Conservation (phyloP, 2,113 vertebrate species). For the Oceanodroma tethys region DNA sequence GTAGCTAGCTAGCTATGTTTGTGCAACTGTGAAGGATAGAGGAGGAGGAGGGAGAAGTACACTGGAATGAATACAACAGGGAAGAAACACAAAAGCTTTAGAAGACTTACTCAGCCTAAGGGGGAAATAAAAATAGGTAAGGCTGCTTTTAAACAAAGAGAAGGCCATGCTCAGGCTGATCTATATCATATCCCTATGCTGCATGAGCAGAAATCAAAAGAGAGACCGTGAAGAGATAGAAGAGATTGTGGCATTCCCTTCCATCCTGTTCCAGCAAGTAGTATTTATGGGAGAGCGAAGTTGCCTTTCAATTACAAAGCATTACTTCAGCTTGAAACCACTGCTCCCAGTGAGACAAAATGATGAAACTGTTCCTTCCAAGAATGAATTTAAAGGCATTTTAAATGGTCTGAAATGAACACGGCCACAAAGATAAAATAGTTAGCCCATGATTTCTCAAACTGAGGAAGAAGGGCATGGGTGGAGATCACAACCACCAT, state of each 20-base stretch:
- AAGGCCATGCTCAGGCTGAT: not conserved
- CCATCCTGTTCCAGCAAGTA: not conserved
- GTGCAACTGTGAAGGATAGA: not conserved
- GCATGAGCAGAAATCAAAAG: not conserved
- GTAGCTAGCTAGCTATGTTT: not conserved
- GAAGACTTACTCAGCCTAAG: not conserved
- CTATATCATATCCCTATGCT: not conserved
- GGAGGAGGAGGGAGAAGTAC: not conserved
- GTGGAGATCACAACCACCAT: not conserved
- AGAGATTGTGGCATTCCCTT: not conserved
- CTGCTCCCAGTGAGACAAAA: not conserved
- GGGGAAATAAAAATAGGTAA: not conserved
- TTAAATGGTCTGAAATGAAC: not conserved
- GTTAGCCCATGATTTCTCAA: not conserved
- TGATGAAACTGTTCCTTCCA: not conserved
- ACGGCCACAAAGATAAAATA: not conserved
- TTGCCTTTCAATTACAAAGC: not conserved
- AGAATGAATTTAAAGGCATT: not conserved
- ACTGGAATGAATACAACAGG: not conserved
- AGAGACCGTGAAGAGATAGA: not conserved
- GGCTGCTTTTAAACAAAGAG: not conserved
- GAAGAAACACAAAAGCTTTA: not conserved
- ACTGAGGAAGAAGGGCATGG: not conserved
- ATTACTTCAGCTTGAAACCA: slow-evolving; percentile 10
- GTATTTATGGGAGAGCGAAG: not conserved